Percentiles rank a stretch among this genome's conserved stretches.
Conservation (phyloP, 2,888 invertebrate species). For the Lycophotia porphyrea region DNA sequence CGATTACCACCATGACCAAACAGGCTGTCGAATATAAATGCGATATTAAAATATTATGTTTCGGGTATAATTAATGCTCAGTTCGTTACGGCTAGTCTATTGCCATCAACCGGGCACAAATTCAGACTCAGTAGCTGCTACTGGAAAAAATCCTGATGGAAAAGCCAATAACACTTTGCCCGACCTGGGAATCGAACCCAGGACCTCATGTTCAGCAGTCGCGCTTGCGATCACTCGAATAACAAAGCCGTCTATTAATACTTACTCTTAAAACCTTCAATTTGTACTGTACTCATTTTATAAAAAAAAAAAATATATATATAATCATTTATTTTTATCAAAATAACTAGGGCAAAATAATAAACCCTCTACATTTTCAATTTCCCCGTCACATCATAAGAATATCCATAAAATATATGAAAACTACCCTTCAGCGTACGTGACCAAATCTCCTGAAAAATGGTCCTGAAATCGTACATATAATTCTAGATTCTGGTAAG, state of each 20-base stretch:
- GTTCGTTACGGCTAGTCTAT: too few relatives aligned
- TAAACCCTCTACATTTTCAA: conserved; percentile 24
- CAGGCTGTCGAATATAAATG: too few relatives aligned
- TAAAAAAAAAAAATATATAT: not conserved
- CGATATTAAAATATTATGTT: too few relatives aligned
- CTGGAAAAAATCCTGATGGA: not conserved
- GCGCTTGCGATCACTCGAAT: not conserved
- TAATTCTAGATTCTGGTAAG: conserved; percentile 45
- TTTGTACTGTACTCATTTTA: not conserved
- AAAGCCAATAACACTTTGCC: not conserved
- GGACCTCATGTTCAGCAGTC: too few relatives aligned
- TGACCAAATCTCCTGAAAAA: conserved; percentile 52
- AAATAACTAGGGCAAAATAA: not conserved
- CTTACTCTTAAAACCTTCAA: not conserved
- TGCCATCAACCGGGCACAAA: not conserved
- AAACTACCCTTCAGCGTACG: conserved; percentile 33
- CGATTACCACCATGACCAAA: too few relatives aligned
- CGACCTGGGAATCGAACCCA: not conserved
- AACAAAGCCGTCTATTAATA: not conserved
- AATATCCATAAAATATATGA: conserved; percentile 36
- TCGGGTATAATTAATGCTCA: too few relatives aligned
- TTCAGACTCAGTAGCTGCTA: not conserved
- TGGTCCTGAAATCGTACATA: conserved; percentile 31
- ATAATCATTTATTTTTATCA: not conserved
- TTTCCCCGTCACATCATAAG: conserved; percentile 50